phyloP scores from a whole-genome alignment of 2,113 vertebrate genomes.

The Halcyon senegalensis region DNA sequence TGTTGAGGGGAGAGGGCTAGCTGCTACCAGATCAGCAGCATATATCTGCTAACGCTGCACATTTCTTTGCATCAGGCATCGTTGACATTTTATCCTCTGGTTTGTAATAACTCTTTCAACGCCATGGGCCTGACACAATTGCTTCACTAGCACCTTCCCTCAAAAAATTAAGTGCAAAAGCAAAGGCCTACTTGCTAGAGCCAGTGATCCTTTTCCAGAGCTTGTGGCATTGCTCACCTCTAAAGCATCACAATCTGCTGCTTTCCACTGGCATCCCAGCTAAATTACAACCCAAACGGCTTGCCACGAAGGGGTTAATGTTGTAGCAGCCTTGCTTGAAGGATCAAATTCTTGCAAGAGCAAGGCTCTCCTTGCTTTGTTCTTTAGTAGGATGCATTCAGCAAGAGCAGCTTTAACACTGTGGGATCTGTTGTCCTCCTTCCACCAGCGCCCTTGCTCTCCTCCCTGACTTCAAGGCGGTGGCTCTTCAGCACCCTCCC shows the following conservation, averaged over 20 bases:
- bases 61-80: conserved; percentile 59
- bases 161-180: background rate
- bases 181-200: background rate
- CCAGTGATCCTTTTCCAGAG: background rate
- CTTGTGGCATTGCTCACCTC: background rate
- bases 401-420: conserved; percentile 1
- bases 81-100: conserved; percentile 47
- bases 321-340: background rate
- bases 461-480: background rate
- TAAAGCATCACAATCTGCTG: accelerated
- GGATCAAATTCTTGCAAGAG: conserved; percentile 51
- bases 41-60: conserved; percentile 49
- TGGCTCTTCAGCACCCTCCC: background rate
- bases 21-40: conserved; percentile 19
- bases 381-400: conserved; percentile 29
- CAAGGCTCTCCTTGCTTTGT: conserved; percentile 54
- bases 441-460: background rate
- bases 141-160: background rate
- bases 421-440: background rate
- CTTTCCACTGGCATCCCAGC: background rate
- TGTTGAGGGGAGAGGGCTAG: background rate
- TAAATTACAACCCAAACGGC: background rate
- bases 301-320: background rate
- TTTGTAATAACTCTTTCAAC: conserved; percentile 51
- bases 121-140: background rate